Conservation (phyloP, 1,140 invertebrate species). For the Drosophila sechellia region DNA sequence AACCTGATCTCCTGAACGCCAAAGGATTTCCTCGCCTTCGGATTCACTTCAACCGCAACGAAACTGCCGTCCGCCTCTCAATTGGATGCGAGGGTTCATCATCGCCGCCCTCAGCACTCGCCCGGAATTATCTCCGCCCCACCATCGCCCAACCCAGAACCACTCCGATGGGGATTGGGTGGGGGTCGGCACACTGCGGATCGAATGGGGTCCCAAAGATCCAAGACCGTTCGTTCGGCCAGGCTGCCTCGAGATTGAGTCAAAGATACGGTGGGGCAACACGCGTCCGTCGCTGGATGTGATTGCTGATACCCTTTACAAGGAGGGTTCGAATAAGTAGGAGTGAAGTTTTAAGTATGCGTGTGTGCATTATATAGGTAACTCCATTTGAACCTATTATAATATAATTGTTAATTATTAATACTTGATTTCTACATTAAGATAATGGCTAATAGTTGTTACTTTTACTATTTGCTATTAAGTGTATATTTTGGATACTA, state of each 20-base stretch:
- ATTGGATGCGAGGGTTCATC: slow-evolving; percentile 41
- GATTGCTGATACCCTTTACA: slow-evolving; percentile 23
- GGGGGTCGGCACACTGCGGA: slow-evolving; percentile 25
- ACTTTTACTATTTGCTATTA: too few relatives aligned
- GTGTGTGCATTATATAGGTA: too few relatives aligned
- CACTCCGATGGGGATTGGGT: not conserved
- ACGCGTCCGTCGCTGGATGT: slow-evolving; percentile 50
- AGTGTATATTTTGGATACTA: too few relatives aligned
- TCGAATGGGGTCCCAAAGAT: slow-evolving; percentile 30
- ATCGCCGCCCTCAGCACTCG: slow-evolving; percentile 52
- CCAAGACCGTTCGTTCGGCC: slow-evolving; percentile 32
- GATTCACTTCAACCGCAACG: slow-evolving; percentile 19
- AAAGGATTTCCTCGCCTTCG: slow-evolving; percentile 22
- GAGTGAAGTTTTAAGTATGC: too few relatives aligned
- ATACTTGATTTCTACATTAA: too few relatives aligned
- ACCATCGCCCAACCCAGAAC: slow-evolving; percentile 38
- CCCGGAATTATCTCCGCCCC: slow-evolving; percentile 43
- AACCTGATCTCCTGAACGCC: slow-evolving; percentile 18
- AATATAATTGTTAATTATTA: too few relatives aligned
- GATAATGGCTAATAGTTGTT: too few relatives aligned
- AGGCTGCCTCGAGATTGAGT: slow-evolving; percentile 59
- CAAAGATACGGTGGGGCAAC: slow-evolving; percentile 61
- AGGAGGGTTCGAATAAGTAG: not conserved
- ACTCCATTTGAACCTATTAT: too few relatives aligned
- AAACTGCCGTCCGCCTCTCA: slow-evolving; percentile 49